Base-by-base conservation (phyloP, 2,888 invertebrate genomes). In the Acrobasis consociella region DNA sequence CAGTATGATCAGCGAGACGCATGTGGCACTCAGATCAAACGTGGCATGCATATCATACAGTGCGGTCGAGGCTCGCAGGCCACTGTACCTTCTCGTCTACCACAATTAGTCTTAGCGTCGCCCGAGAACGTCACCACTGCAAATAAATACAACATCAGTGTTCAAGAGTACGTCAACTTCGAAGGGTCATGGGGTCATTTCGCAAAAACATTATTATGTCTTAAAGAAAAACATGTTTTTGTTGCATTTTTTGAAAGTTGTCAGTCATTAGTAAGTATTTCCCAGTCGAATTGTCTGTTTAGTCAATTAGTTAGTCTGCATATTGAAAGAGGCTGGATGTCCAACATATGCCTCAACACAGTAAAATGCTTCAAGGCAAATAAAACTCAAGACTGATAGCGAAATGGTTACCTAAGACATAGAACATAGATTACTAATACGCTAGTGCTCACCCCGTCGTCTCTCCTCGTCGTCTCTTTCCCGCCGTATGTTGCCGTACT, bases 101-200 rank as follows among this genome's bases (percentile, higher is more conserved):
- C 78, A 85, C 78, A 78, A 80, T 78, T 84, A 76, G 76, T 71
- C 78, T 84, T 86, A 67, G 86, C 85, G 74, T 89, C 90, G 73
- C 83, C 81, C 77, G 89, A 89, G 82, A 91, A 91, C 72, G 88
- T 90, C 82, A 91, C 90, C 79, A 88, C 86, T 89, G 89, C 59
- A 89, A 91, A 79, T 78, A 85, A 84, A 82, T 75, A 77, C 66
- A 74, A 70, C 64, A 72, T 59, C 70, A 63, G 49, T 64, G 74
- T 76, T 76, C 75, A 72, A 74, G 72, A 16, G 74, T 73, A 31
- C 31, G 31, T 31, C 31, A 31, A 31, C 31, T 31, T 2, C 31
- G 8, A 31, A 31, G 31, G 7, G 5, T 31, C 8, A 31, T 31
- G 31, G 31, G 8, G 31, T 31, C 5, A 31, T 31, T 31, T 31